Evolutionary conservation across 2,888 invertebrate species (phyloP), one percentile per base, ranked within the genome.

Genomic region (Linnaemya tessellans): DNA sequence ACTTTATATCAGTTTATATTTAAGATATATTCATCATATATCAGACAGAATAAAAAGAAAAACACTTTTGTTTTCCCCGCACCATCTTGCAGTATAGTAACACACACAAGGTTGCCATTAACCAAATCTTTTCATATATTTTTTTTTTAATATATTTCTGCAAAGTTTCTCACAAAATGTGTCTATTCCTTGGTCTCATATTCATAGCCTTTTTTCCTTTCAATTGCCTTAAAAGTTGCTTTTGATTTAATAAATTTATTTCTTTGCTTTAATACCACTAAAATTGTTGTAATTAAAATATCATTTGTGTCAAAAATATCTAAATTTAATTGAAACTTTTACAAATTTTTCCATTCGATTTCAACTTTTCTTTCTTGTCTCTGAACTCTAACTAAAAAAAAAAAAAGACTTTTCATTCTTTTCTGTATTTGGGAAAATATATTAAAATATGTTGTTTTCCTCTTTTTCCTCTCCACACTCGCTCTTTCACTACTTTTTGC

Each of bases 1-100:
- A 86, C 87, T 90, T 90, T 89, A 87, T 89, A 88, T 88, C 88
- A 89, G 87, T 64, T 73, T 35, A 25, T 30, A 25, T 54, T 25
- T 30, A 43, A 15, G 0, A 41, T 56, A n/a, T 35, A 13, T 41
- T 49, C 7, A 38, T 60, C 20, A 1, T 46, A 20, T 56, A 35
- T 64, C 46, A 20, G 35, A 25, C 51, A 20, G n/a, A n/a, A n/a
- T n/a, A n/a, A n/a, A 46, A 67, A 41, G 10, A 25, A 51, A 68
- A 64, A 54, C 64, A 60, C 25, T 79, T 62, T 51, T 60, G n/a
- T 35, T 54, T 46, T n/a, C 18, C 73, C 49, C 18, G 18, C 11
- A 18, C 11, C 35, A 35, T 58, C 11, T n/a, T 38, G 35, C 10
- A 8, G 10, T 2, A 5, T 3, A 60, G 18, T 30, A 18, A 11